Base-by-base conservation (phyloP, 2,888 invertebrate species). In the Cyrtodaria siliqua region DNA sequence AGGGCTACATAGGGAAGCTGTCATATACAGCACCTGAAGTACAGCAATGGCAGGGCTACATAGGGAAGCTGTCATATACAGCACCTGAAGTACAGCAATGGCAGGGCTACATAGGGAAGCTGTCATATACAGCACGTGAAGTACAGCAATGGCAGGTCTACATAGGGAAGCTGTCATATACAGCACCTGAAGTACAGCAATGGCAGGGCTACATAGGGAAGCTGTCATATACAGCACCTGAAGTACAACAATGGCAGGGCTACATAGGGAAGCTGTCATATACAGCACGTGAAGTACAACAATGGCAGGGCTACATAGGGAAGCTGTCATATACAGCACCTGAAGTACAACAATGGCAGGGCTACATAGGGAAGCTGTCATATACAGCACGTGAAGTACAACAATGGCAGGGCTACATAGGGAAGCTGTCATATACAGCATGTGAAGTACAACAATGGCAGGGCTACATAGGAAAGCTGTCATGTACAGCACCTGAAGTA, bases 121-220 rank as follows among this genome's bases (percentile, higher is more conserved):
- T 18, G 85, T 79, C 20, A 87, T 33, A 60, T 86, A 86, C 56
- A 86, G 83, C 38, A 83, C 80, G 87, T 89, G 78, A 23, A 81
- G 78, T 27, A 23, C 20, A 29, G 2, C 12, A 23, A 42, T 2
- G 42, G n/a, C n/a, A n/a, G n/a, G n/a, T n/a, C n/a, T n/a, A n/a
- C n/a, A n/a, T 33, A 33, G 4, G 33, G 33, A 12, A 33, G 33
- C 33, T 33, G 33, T 33, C 33, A 33, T 12, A 33, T 33, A 33
- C 33, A 33, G 4, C 33, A 33, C 33, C 33, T 33, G 33, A 4
- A 33, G 12, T 33, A 76, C 50, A 88, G 60, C 24, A 83, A 63
- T 12, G 84, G 42, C 16, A 87, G 52, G 12, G 85, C 76, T 6
- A 87, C 57, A 55, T 79, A 73, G 14, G 87, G 81, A 74, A 42